Base-by-base conservation (phyloP, 2,888 invertebrate genomes). In the Rhamphomyia laevipes region DNA sequence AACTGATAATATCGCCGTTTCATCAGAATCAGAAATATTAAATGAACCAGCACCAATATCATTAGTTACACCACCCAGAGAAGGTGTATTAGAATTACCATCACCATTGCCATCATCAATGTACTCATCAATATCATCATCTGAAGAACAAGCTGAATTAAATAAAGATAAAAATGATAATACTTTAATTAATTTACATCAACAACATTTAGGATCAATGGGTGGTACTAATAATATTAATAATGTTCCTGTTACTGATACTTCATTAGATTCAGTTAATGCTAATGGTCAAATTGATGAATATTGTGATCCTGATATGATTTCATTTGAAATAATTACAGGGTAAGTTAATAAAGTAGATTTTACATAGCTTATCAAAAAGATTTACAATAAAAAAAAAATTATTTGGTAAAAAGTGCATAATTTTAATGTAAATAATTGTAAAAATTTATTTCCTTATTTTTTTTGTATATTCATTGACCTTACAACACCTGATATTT, bases 301-400 rank as follows among this genome's bases (percentile, higher is more conserved):
- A 63, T 87, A 88, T 70, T 89, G 89, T 68, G 88, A 89, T 71
- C 78, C 86, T 45, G 89, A 89, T 71, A 86, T 88, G 83, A 81
- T 88, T 61, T 88, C 89, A 58, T 92, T 92, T 70, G 92, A 92
- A 74, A 78, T 93, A 65, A 83, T 91, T 62, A 92, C 91, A 57
- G 92, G 88, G 78, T 78, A 73, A 74, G 71, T 63, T 51, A 33
- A 5, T 13, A n/a, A 33, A 37, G 3, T 5, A 27, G 9, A 27
- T 27, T 27, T 4, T n/a, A n/a, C 9, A 27, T 7, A 9, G 7
- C 2, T 27, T 9, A 6, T 27, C 23, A 27, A 6, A 9, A 27
- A 27, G 4, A 27, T 7, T 27, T 27, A 27, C 7, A 27, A n/a
- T n/a, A 27, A 27, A 21, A 21, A 6, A 4, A 21, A 21, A 4